Evolutionary conservation across 2,113 vertebrate genomes (phyloP), one percentile per base, ranked within the genome.

Genomic region (Sinocyclocheilus maitianheensis): DNA sequence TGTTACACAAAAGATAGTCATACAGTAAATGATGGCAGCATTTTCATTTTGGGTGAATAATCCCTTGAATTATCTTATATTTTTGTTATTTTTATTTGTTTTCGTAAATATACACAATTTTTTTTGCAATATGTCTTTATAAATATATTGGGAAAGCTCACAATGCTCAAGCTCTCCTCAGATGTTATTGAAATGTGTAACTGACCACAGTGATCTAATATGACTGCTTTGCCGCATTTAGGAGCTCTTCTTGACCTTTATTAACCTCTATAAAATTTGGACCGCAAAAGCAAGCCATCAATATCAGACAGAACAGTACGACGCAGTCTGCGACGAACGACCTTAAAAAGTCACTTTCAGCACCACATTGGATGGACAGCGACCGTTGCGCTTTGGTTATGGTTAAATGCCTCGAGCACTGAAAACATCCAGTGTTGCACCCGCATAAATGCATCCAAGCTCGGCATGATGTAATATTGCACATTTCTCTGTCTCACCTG

Each of bases 401-500:
- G 37, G 10, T 55, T 65, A 16, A 81, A 63, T 43, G 62, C 24
- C 40, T 67, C n/a, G n/a, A 51, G 79, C 22, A 8, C n/a, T 26
- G 12, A 26, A 53, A 72, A 83, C 67, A 83, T 55, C n/a, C 20
- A 2, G 9, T 46, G 43, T 46, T 46, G 43, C 9, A 12, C 43
- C 43, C 9, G 43, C 43, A 63, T 0, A 30, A 20, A 40, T 75
- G 20, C 26, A 34, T 14, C 12, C 34, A 26, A 51, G 51, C 43
- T 76, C 51, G 46, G 4, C 22, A 18, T 76, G 71, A 74, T 74
- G 37, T 26, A 76, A 76, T 48, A 26, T 76, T 18, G 46, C 74
- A 26, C 46, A 24, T 51, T 16, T 51, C 20, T 51, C 22, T 51
- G 74, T 76, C 74, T 76, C 74, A 89, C 98, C 97, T 99, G 98